These are phyloP conservation scores for Dicerorhinus sumatrensis DNA, from an alignment of 2,113 vertebrate species.

Conservation along the genomic window DNA sequence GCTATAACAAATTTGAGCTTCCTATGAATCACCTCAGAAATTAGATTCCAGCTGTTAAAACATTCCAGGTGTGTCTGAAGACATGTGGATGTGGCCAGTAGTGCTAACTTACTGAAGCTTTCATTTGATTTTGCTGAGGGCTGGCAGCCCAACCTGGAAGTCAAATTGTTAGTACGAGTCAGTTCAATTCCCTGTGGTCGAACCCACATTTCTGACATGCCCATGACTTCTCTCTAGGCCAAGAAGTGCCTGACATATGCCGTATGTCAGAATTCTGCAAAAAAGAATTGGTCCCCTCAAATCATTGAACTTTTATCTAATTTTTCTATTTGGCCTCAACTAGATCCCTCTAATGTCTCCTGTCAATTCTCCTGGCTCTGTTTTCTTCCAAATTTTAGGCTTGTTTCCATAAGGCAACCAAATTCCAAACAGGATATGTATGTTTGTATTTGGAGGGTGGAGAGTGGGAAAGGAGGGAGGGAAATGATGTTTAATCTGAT, in stretches of 20 bases:
- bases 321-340: not conserved
- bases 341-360: not conserved
- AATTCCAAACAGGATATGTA: constrained; percentile 35
- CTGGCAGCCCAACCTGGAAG: not conserved
- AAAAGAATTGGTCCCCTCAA: not conserved
- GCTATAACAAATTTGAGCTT: constrained; percentile 8
- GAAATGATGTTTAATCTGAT: constrained; percentile 3
- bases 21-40: not conserved
- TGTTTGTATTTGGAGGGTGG: constrained; percentile 44
- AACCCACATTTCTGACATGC: not conserved
- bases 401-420: constrained; percentile 32
- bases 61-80: not conserved
- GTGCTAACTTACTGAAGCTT: not conserved
- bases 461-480: not conserved
- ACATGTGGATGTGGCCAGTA: not conserved
- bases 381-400: constrained; percentile 15
- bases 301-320: not conserved
- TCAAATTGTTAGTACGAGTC: not conserved
- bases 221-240: not conserved
- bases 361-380: not conserved
- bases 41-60: constrained; percentile 29
- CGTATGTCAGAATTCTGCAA: not conserved
- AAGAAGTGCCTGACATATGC: not conserved
- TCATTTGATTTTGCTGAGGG: not conserved
- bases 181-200: not conserved